Evolutionary conservation across 64 coral and sea anemone species (phyloP), one percentile per base, ranked within the genome.

Genomic region (Montipora cactus): DNA sequence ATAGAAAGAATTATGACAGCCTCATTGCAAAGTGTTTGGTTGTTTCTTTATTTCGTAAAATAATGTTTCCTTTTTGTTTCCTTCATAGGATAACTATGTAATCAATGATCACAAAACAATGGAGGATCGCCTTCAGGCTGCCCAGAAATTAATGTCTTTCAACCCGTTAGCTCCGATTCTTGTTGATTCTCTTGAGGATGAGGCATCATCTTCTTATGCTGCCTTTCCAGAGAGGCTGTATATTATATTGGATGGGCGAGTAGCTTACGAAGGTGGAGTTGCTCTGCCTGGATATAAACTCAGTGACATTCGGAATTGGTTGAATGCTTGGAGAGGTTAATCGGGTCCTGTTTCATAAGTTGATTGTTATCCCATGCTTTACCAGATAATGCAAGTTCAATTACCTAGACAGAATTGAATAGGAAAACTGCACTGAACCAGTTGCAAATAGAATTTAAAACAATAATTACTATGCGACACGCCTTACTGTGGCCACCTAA

Each of bases 181-280:
- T 14, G 94, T 95, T 7, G 94, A 95, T 74, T 80, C 75, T 12
- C 90, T 95, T 83, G 55, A 83, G 4, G 91, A 95, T 88, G 89
- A 90, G 3, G 89, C 94, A 3, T 78, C 80, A 22, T 75, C 73
- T 13, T 57, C 89, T 13, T 95, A 95, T 49, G 89, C 89, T n/a
- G 81, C 94, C 2, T 68, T 78, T 16, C 94, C 94, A 45, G 89
- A 91, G 37, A 90, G 94, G 80, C 76, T 95, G 15, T 95, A 90
- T 49, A 76, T 95, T 45, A 55, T 95, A 49, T 51, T 52, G 51
- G 82, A 95, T 28, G 94, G 94, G 3, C 86, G 83, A 79, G 58
- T 95, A 78, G 88, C 81, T 49, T 95, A 95, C 14, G 88, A 95
- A 77, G 93, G 93, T 19, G 74, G 55, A 5, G n/a, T 51, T 22